phyloP scores from a whole-genome alignment of 1,140 invertebrate species.

The Sipha flava region DNA sequence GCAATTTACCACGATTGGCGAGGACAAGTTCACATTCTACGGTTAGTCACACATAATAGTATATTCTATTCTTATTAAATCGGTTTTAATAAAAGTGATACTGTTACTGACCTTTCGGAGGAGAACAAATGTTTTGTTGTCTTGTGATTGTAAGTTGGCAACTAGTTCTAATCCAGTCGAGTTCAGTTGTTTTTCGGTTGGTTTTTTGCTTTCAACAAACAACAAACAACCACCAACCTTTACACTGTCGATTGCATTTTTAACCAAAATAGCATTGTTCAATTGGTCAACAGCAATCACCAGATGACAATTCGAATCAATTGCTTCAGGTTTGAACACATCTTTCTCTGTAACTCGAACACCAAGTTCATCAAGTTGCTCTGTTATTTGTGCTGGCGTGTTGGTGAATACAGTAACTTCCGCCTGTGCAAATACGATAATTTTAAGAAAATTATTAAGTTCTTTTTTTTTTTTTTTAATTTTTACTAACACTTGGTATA shows the following conservation, averaged over 20 bases:
- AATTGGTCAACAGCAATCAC: conserved; percentile 53
- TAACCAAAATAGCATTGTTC: conserved; percentile 43
- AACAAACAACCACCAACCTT: conserved; percentile 64
- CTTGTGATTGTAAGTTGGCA: conserved; percentile 49
- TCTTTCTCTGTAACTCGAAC: conserved; percentile 37
- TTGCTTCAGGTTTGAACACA: background rate
- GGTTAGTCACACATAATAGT: conserved; percentile 51
- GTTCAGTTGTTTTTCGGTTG: conserved; percentile 47
- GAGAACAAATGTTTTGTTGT: conserved; percentile 39
- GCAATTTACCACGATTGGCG: conserved; percentile 47
- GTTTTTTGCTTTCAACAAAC: conserved; percentile 57
- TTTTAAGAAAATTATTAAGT: background rate
- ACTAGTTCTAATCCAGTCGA: conserved; percentile 47
- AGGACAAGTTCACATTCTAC: background rate
- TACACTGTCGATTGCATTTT: conserved; percentile 53
- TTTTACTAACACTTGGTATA: background rate
- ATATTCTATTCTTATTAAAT: background rate
- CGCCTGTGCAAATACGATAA: background rate
- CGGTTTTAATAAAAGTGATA: background rate
- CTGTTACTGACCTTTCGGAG: background rate
- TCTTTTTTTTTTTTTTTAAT: background rate
- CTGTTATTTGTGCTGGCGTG: background rate
- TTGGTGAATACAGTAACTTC: conserved; percentile 2
- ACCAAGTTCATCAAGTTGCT: background rate
- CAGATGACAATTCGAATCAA: conserved; percentile 57